phyloP scores from a whole-genome alignment of 35 echinoderm and acorn worm genomes.

The Heliocidaris tuberculata region DNA sequence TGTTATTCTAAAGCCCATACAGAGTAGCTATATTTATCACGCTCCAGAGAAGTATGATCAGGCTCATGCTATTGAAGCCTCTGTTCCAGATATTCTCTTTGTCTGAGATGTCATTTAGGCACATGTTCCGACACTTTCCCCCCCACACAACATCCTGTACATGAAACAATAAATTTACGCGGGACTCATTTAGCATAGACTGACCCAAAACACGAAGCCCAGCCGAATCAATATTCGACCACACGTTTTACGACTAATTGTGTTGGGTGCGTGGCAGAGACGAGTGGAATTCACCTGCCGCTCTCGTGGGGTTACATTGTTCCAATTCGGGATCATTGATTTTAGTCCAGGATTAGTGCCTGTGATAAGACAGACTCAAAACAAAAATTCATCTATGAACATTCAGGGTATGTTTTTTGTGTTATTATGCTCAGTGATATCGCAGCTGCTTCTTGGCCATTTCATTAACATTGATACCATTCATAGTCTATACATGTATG shows the following conservation, averaged over 20 bases:
- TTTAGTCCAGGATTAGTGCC: neutral
- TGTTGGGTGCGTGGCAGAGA: neutral
- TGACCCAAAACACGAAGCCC: neutral
- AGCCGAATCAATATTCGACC: neutral
- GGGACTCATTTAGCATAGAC: neutral
- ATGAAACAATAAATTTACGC: neutral
- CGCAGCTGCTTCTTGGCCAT: neutral
- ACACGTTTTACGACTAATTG: neutral
- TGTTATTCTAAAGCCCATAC: too few species aligned
- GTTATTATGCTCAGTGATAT: neutral
- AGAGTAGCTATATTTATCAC: too few species aligned
- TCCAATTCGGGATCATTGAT: constrained; percentile 8
- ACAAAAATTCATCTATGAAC: neutral
- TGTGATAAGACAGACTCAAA: neutral
- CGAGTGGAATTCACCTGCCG: neutral
- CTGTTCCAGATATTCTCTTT: neutral
- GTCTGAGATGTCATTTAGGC: neutral
- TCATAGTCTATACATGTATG: neutral
- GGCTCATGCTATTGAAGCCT: too few species aligned
- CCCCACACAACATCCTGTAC: neutral
- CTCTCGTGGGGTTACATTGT: neutral
- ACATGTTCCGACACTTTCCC: neutral
- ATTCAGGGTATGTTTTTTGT: neutral
- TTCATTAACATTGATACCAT: neutral
- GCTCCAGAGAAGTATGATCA: too few species aligned